These are phyloP conservation scores for Crossocerus cetratus DNA, from an alignment of 2,888 invertebrate species.

Conservation along the genomic window DNA sequence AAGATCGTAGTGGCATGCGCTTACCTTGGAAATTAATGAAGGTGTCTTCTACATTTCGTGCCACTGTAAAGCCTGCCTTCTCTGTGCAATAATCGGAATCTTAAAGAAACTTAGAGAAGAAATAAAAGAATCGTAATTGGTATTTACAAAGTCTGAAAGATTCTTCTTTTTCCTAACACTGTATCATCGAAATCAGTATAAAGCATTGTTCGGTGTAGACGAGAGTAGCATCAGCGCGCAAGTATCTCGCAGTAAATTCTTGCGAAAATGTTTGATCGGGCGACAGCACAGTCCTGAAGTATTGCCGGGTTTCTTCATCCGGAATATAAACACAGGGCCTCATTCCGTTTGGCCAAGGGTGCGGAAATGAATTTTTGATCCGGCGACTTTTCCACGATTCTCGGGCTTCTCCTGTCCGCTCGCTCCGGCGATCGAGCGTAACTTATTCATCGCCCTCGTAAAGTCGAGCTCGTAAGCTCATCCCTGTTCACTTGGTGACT, in stretches of 20 bases:
- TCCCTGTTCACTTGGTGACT: not conserved
- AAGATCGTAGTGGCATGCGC: not conserved
- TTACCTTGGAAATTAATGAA: not conserved
- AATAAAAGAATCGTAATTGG: too few species aligned
- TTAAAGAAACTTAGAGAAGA: too few species aligned
- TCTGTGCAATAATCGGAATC: too few species aligned
- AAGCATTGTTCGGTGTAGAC: too few species aligned
- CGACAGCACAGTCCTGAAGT: conserved; percentile 3
- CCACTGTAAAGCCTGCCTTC: too few species aligned
- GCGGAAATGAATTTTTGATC: conserved; percentile 59
- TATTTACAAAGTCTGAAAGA: too few species aligned
- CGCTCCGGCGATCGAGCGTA: conserved; percentile 44
- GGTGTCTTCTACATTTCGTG: not conserved
- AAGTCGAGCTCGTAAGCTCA: conserved; percentile 57
- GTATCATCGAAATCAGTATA: too few species aligned
- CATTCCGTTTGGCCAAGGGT: conserved; percentile 7
- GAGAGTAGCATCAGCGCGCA: too few species aligned
- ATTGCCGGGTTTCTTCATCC: not conserved
- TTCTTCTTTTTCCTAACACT: too few species aligned
- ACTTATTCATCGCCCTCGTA: conserved; percentile 62
- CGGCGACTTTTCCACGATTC: conserved; percentile 28
- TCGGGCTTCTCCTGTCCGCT: conserved; percentile 24
- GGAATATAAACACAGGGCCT: conserved; percentile 32
- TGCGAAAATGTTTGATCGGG: conserved; percentile 13
- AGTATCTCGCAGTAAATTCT: not conserved